Base-by-base conservation (phyloP, 2,888 invertebrate genomes). In the Coronaproctus castanopsis region DNA sequence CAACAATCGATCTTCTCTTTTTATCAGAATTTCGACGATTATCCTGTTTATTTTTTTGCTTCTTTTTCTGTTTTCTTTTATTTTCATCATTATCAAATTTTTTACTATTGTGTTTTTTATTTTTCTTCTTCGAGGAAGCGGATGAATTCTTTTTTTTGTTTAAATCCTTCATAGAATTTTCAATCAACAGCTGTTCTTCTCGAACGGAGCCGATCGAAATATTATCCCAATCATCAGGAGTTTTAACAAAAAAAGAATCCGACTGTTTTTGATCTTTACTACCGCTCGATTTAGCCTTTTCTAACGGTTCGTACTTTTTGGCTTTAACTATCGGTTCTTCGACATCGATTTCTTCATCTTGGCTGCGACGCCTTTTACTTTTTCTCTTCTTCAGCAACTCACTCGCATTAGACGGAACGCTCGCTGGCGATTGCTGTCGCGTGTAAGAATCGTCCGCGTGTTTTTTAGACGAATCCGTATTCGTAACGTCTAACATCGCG, bases 141-240 rank as follows among this genome's bases (percentile, higher is more conserved):
- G n/a, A n/a, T n/a, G n/a, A n/a, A n/a, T n/a, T n/a, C n/a, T n/a
- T n/a, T n/a, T n/a, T n/a, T n/a, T 2, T 50, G 49, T 48, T 49
- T 20, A 55, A 55, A 59, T 59, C 59, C 36, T 56, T 59, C 59
- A 55, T 56, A 59, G 59, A 59, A 59, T 52, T 55, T 56, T 24
- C 24, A 19, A 24, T 56, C 49, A 20, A 48, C 8, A 48, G 19
- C 19, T 14, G 21, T n/a, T n/a, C n/a, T n/a, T n/a, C n/a, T n/a
- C n/a, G n/a, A n/a, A n/a, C n/a, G n/a, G n/a, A n/a, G n/a, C n/a
- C n/a, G n/a, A 20, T 55, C 22, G 58, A 21, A 20, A 22, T 19
- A n/a, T 10, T 54, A 59, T 59, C 55, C 59, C 59, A 59, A 55
- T 59, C 59, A 59, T 59, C 52, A 56, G 56, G 59, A 59, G 52